Evolutionary conservation across 2,888 invertebrate species (phyloP).

Genomic region (Synanthedon formicaeformis): DNA sequence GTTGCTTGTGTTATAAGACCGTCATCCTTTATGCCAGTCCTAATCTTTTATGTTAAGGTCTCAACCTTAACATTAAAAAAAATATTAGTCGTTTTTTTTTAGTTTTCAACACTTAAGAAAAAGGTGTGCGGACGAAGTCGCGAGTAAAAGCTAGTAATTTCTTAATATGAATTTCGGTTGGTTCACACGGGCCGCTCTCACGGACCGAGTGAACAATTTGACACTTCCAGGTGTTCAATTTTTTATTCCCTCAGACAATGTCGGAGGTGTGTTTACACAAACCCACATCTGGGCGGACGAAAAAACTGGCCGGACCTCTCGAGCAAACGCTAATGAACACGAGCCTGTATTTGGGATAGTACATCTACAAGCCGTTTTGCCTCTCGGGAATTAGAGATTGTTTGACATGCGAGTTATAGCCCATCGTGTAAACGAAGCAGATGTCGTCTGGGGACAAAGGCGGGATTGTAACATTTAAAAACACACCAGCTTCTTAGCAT

Average conservation of each 20-base stretch:
- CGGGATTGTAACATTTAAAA: conserved; percentile 38
- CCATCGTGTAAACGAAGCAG: conserved; percentile 37
- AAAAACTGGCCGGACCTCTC: conserved; percentile 66
- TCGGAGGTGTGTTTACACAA: conserved; percentile 49
- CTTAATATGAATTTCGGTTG: conserved; percentile 12
- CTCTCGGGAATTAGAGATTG: conserved; percentile 33
- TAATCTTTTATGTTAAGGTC: no score
- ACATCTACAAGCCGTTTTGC: conserved; percentile 16
- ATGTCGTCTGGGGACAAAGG: conserved; percentile 42
- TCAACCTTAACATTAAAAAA: no score
- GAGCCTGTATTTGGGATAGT: conserved; percentile 14
- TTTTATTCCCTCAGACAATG: conserved; percentile 55
- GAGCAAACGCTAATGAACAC: conserved; percentile 56
- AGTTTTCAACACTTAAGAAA: no score
- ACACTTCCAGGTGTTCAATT: conserved; percentile 69
- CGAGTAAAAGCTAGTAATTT: no score
- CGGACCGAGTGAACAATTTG: conserved; percentile 64
- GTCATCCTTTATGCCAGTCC: no score
- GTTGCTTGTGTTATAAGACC: no score
- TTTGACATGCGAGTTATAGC: conserved; percentile 42
- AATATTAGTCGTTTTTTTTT: background rate
- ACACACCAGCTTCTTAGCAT: conserved; percentile 35
- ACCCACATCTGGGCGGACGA: conserved; percentile 63
- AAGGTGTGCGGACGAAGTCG: no score
- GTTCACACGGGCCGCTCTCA: conserved; percentile 59